phyloP scores from a whole-genome alignment of 2,797 vertebrate genomes.

The Platyrinchus mystaceus region DNA sequence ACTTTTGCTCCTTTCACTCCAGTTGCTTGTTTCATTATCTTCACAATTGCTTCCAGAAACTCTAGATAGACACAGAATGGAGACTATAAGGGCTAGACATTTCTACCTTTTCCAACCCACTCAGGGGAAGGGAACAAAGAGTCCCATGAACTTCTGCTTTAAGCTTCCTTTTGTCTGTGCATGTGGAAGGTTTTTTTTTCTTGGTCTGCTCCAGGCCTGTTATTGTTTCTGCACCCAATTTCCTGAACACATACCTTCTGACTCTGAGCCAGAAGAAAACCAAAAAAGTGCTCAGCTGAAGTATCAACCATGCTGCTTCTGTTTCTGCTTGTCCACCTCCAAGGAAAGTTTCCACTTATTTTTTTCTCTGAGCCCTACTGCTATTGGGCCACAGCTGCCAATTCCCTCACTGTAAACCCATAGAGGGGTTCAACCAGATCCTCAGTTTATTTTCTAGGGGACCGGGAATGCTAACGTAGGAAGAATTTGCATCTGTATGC shows the following conservation, averaged over 20 bases:
- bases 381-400: neutral
- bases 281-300: neutral
- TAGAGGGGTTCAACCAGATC: neutral
- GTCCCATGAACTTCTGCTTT: neutral
- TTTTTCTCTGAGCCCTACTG: neutral
- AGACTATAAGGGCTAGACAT: neutral
- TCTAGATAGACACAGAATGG: neutral
- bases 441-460: neutral
- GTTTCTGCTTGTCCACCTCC: neutral
- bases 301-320: neutral
- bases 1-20: neutral
- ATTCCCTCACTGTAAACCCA: neutral
- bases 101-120: neutral
- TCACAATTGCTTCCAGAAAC: neutral
- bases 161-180: neutral
- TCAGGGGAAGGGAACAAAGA: neutral
- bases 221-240: neutral
- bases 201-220: neutral
- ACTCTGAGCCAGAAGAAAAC: neutral
- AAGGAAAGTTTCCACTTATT: neutral
- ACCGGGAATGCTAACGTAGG: neutral
- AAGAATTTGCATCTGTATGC: neutral
- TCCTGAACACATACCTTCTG: neutral
- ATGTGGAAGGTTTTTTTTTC: neutral
- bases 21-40: neutral